phyloP scores from a whole-genome alignment of 2,888 invertebrate genomes.

The Machimus atricapillus region DNA sequence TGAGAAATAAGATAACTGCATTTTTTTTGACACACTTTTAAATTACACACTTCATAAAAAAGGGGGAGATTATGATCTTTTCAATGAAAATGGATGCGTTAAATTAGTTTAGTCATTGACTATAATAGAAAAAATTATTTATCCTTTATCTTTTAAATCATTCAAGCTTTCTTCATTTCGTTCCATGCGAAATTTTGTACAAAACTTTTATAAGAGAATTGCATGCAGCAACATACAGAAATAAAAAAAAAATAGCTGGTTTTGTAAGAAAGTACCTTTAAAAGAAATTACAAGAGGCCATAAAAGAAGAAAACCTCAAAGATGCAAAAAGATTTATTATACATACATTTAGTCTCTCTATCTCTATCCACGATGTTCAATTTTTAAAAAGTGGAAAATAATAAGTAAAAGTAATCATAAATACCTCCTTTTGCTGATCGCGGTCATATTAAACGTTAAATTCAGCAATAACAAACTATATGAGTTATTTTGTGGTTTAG shows the following conservation, averaged over 20 bases:
- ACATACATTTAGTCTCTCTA: no score
- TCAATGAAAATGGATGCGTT: not conserved
- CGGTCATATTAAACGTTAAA: not conserved
- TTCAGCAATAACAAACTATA: not conserved
- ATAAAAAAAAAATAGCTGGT: no score
- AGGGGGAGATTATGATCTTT: not conserved
- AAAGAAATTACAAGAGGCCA: no score
- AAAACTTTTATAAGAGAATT: no score
- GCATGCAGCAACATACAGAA: not conserved
- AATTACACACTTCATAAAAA: not conserved
- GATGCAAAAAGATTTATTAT: no score
- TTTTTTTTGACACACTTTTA: not conserved
- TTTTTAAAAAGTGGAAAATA: no score
- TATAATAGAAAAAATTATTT: not conserved
- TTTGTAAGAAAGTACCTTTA: no score
- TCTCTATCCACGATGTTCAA: no score
- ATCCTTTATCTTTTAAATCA: not conserved
- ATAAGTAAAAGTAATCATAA: no score
- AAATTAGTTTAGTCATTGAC: not conserved
- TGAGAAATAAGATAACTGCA: not conserved
- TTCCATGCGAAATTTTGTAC: not conserved
- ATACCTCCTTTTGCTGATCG: no score
- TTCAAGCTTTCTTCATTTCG: not conserved
- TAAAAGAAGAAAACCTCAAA: no score
- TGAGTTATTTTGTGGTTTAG: not conserved